phyloP scores from a whole-genome alignment of 35 echinoderm and acorn worm species.

The Nesometra sesokonis region DNA sequence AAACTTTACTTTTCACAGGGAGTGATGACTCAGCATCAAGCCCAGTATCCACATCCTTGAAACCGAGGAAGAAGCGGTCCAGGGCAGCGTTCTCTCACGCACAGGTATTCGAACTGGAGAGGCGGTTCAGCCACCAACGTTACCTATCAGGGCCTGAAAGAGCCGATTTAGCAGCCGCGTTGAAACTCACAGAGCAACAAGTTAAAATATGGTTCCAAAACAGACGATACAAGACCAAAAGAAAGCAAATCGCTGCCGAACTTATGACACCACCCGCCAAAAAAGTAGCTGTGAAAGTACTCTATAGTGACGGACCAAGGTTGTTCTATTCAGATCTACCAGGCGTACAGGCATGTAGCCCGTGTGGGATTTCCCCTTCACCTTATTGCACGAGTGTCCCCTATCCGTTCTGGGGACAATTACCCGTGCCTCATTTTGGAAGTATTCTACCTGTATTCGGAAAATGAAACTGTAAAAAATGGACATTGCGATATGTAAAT shows the following conservation, averaged over 20 bases:
- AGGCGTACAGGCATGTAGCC: neutral
- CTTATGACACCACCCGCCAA: conserved; percentile 84
- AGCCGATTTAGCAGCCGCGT: conserved; percentile 80
- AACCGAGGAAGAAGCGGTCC: conserved; percentile 81
- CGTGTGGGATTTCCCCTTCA: neutral
- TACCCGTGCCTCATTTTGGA: neutral
- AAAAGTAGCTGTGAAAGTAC: conserved; percentile 94
- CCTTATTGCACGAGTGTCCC: neutral
- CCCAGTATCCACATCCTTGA: neutral
- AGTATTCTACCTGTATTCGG: neutral
- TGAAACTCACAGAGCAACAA: conserved; percentile 96
- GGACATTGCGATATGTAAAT: neutral
- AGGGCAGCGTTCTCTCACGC: conserved; percentile 82
- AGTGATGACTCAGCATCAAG: neutral
- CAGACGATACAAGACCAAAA: conserved; percentile 92
- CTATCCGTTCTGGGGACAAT: neutral
- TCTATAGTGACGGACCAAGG: conserved; percentile 54
- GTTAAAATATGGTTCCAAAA: conserved; percentile 99
- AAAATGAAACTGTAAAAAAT: neutral
- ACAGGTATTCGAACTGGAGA: conserved; percentile 92
- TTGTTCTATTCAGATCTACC: neutral
- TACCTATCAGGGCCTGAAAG: conserved; percentile 97
- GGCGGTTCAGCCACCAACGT: conserved; percentile 90
- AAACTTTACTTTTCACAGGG: neutral
- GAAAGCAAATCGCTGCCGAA: conserved; percentile 81